Percentiles rank a stretch among this genome's conserved stretches.
Evolutionary conservation across 2,113 vertebrate species (phyloP).

Genomic region (Podarcis muralis): DNA sequence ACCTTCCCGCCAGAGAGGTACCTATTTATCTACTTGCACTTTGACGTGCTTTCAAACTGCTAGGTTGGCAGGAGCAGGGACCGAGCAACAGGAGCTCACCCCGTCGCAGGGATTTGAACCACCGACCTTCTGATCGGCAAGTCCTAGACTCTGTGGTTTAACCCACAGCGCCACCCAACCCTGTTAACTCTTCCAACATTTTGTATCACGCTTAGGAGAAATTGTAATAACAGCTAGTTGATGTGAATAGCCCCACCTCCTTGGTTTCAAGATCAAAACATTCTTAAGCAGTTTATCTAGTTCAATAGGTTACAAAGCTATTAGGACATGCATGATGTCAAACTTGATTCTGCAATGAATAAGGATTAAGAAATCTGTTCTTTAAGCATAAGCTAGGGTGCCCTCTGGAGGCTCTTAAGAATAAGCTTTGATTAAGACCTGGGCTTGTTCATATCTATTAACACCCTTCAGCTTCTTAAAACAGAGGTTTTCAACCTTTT

Average conservation of each 20-base stretch:
- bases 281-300: not conserved
- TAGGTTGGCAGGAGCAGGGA: no score
- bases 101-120: no score
- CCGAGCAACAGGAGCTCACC: no score
- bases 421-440: not conserved
- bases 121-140: no score
- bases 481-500: no score
- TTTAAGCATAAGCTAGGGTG: not conserved
- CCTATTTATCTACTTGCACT: no score
- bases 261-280: not conserved
- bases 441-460: not conserved
- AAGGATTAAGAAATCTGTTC: not conserved
- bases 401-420: not conserved
- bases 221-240: not conserved
- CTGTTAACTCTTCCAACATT: not conserved
- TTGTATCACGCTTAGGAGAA: not conserved
- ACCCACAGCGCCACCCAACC: no score
- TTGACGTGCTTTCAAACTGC: no score
- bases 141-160: no score
- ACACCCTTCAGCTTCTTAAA: not conserved
- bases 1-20: no score
- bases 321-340: not conserved
- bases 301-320: not conserved
- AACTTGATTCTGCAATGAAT: not conserved
- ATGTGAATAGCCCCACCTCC: not conserved